Conservation (phyloP, 2,113 vertebrate genomes). For the Plectropomus leopardus region DNA sequence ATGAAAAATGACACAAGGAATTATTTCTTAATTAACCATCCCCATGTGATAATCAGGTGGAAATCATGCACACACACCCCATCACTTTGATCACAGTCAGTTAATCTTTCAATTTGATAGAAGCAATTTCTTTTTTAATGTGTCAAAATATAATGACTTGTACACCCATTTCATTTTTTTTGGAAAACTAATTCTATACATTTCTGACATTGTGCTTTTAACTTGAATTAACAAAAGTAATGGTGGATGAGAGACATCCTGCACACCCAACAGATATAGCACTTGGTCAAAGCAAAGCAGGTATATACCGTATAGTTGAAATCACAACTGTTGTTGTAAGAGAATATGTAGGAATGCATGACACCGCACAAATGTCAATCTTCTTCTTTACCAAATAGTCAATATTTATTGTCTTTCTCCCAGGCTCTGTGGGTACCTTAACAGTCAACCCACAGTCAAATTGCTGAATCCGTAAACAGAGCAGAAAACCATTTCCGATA, state of each 20-base stretch:
- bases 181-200: neutral
- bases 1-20: neutral
- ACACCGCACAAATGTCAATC: conserved; percentile 1
- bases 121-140: neutral
- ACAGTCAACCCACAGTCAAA: neutral
- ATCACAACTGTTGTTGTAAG: conserved; percentile 16
- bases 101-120: neutral
- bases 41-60: neutral
- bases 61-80: neutral
- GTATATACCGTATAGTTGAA: conserved; percentile 22
- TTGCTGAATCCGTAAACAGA: conserved; percentile 11
- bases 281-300: conserved; percentile 30
- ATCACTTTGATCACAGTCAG: neutral
- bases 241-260: conserved; percentile 2
- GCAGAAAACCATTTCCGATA: conserved; percentile 7
- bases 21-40: neutral
- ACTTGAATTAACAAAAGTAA: neutral
- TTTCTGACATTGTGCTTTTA: conserved; percentile 1
- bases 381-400: conserved; percentile 13
- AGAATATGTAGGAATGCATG: conserved; percentile 29
- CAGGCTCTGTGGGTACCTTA: neutral
- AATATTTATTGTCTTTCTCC: neutral
- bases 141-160: conserved; percentile 2
- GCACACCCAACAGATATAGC: conserved; percentile 18
- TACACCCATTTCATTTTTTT: neutral